Evolutionary conservation across 1,140 invertebrate genomes (phyloP).

Genomic region (Pantala flavescens): DNA sequence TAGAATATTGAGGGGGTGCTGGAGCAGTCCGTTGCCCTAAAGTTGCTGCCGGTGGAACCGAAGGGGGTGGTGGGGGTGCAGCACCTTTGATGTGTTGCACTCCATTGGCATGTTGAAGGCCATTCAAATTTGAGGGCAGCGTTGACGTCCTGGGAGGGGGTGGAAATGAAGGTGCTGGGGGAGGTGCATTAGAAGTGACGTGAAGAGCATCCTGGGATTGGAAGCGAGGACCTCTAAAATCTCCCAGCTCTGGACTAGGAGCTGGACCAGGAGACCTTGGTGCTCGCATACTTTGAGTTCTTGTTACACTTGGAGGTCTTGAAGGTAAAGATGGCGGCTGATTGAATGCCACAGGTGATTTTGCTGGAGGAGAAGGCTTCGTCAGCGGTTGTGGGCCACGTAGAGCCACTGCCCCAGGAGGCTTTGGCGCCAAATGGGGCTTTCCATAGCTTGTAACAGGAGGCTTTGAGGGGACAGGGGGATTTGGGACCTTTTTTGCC

Average conservation of each 20-base stretch:
- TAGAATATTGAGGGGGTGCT: constrained; percentile 24
- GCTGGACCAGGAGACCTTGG: constrained; percentile 39
- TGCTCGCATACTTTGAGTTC: constrained; percentile 44
- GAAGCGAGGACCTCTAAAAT: constrained; percentile 17
- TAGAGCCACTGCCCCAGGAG: constrained; percentile 29
- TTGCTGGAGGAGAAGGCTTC: constrained; percentile 26
- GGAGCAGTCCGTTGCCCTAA: constrained; percentile 18
- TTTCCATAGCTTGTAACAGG: constrained; percentile 37
- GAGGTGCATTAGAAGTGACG: constrained; percentile 21
- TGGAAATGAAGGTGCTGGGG: constrained; percentile 18
- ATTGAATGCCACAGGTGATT: constrained; percentile 18
- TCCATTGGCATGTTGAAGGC: constrained; percentile 10
- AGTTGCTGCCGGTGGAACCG: constrained; percentile 18
- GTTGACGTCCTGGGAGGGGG: constrained; percentile 21
- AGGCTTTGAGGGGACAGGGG: constrained; percentile 23
- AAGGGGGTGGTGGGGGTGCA: constrained; percentile 25
- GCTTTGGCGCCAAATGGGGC: constrained; percentile 41
- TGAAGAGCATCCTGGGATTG: constrained; percentile 41
- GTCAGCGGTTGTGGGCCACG: constrained; percentile 14
- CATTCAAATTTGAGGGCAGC: constrained; percentile 21
- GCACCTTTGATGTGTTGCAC: constrained; percentile 20
- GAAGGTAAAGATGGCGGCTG: constrained; percentile 11
- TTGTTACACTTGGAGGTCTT: constrained; percentile 29
- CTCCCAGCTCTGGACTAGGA: constrained; percentile 18
- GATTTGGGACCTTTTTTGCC: constrained; percentile 12